Evolutionary conservation across 1,140 invertebrate genomes (phyloP), one percentile per base, ranked within the genome.

Genomic region (Thaumatotibia leucotreta): DNA sequence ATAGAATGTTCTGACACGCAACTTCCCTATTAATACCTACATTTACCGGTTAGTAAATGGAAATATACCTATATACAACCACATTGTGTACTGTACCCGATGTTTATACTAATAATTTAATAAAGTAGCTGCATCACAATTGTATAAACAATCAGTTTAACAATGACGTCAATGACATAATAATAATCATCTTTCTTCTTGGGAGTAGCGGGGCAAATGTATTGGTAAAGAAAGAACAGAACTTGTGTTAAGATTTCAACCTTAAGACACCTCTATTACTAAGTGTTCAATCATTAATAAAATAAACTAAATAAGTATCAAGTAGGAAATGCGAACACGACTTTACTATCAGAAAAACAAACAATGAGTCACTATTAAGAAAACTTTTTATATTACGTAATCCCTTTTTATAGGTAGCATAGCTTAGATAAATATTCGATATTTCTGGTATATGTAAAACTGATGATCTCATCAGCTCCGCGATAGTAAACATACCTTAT

Each of bases 401-500:
- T 27, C 10, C 14, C 27, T 58, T n/a, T 24, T 29, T 58, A 27
- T 14, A 27, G 52, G n/a, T 14, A 45, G 52, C 14, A n/a, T 3
- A n/a, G n/a, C n/a, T n/a, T n/a, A n/a, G n/a, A n/a, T n/a, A 58
- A 58, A 58, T 58, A 29, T 58, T 23, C 27, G 24, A 58, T 29
- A 58, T 4, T 27, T 58, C 52, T 58, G 52, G 4, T 58, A 29
- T 58, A 31, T 29, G 52, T 31, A n/a, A n/a, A 17, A 58, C 11
- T 17, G 23, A 58, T 58, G 52, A 58, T 29, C 11, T 58, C 52
- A 58, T n/a, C n/a, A n/a, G n/a, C n/a, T n/a, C n/a, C n/a, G 52
- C 20, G 24, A 58, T 31, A 63, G 54, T 39, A 39, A 20, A 52
- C 65, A 64, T 80, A 91, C 91, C 84, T 84, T 39, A 91, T 65